Conservation (phyloP, 2,888 invertebrate genomes). For the Rhingia campestris region DNA sequence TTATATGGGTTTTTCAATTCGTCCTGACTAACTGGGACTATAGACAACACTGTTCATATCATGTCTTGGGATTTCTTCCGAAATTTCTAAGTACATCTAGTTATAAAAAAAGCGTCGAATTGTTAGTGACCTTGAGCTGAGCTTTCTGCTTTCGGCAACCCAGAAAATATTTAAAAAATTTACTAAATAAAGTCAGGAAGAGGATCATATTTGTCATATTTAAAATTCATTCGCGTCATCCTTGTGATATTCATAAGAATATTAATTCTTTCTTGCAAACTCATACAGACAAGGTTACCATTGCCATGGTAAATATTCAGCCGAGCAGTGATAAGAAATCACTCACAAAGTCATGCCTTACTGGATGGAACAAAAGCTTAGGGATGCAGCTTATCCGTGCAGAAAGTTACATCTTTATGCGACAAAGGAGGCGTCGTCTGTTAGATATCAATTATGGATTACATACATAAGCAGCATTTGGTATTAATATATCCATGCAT, state of each 20-base stretch:
- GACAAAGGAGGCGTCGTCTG: slow-evolving; percentile 1
- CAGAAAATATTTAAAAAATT: too few species aligned
- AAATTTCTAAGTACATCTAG: too few species aligned
- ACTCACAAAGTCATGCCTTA: slow-evolving; percentile 45
- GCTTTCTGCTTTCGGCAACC: too few species aligned
- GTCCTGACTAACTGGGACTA: too few species aligned
- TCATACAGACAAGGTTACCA: not conserved
- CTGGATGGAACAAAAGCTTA: slow-evolving; percentile 38
- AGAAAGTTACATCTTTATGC: slow-evolving; percentile 20
- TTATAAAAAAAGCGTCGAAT: too few species aligned
- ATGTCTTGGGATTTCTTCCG: too few species aligned
- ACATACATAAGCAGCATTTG: not conserved
- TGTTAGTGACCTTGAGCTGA: too few species aligned
- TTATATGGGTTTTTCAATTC: too few species aligned
- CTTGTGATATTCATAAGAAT: not conserved
- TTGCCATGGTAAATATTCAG: not conserved
- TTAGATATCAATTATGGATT: not conserved
- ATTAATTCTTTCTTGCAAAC: slow-evolving; percentile 1
- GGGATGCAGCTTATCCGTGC: slow-evolving; percentile 33
- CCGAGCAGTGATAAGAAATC: slow-evolving; percentile 44
- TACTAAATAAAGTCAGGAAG: too few species aligned
- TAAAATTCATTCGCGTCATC: not conserved
- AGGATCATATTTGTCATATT: too few species aligned
- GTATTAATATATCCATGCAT: not conserved
- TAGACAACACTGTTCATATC: too few species aligned